A percentile compares a stretch with the other conserved stretches of the same genome.
Evolutionary conservation across 2,888 invertebrate genomes (phyloP).

Genomic region (Drosophila antonietae): DNA sequence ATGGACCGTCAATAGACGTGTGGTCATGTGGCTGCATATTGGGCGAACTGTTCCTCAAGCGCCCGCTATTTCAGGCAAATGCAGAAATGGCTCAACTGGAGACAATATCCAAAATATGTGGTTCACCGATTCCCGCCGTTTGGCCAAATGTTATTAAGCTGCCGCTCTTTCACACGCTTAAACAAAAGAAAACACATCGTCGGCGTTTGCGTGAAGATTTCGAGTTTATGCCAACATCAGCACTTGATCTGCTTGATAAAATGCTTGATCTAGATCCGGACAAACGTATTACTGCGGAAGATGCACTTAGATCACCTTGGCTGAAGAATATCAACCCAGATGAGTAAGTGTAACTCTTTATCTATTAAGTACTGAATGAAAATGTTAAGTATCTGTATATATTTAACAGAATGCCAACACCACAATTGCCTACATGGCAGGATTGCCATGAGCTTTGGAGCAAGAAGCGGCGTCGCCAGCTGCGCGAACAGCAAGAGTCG

Average conservation of each 20-base stretch:
- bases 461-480: constrained; percentile 95
- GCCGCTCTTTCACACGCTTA: constrained; percentile 95
- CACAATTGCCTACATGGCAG: constrained; percentile 96
- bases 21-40: constrained; percentile 99
- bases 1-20: constrained; percentile 98
- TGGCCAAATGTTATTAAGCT: constrained; percentile 98
- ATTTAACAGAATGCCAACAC: constrained; percentile 90
- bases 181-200: constrained; percentile 95
- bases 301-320: constrained; percentile 97
- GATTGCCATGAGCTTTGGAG: constrained; percentile 99
- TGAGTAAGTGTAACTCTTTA: constrained; percentile 89
- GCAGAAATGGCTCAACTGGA: constrained; percentile 97
- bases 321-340: constrained; percentile 95
- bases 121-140: constrained; percentile 97
- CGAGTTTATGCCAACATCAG: constrained; percentile 94
- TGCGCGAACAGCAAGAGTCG: constrained; percentile 88
- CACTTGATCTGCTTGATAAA: constrained; percentile 95
- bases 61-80: constrained; percentile 98
- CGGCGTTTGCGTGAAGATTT: constrained; percentile 96
- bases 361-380: neutral
- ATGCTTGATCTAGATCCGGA: constrained; percentile 99
- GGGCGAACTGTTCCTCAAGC: constrained; percentile 97
- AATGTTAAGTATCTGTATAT: constrained; percentile 47
- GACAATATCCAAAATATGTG: constrained; percentile 96
- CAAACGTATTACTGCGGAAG: constrained; percentile 96